phyloP scores from a whole-genome alignment of 2,797 vertebrate genomes.

The Melanotaenia boesemani region DNA sequence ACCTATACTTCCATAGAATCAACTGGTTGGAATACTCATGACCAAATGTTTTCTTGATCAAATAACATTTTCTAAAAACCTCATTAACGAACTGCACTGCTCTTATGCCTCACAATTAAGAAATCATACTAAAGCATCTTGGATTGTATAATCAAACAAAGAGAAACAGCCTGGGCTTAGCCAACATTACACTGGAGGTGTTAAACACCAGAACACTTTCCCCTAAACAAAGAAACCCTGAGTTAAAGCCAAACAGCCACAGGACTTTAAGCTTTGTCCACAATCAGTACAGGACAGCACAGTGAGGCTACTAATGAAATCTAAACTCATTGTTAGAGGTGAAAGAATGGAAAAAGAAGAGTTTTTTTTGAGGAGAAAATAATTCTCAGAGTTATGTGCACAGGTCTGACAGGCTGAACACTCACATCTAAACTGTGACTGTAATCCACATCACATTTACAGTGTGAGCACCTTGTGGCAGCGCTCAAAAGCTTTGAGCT shows the following conservation, averaged over 20 bases:
- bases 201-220: constrained; percentile 54
- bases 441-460: constrained; percentile 19
- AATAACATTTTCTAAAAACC: constrained; percentile 20
- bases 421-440: constrained; percentile 47
- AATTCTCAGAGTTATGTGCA: constrained; percentile 23
- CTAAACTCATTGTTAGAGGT: constrained; percentile 8
- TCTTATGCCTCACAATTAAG: neutral
- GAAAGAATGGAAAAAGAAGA: neutral
- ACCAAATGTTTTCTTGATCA: neutral
- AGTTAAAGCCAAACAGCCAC: constrained; percentile 36
- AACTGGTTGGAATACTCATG: neutral
- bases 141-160: neutral
- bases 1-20: neutral
- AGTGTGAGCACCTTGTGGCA: constrained; percentile 17
- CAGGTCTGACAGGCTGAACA: constrained; percentile 29
- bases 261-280: constrained; percentile 31
- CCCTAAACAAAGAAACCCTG: constrained; percentile 58
- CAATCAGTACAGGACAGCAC: constrained; percentile 4
- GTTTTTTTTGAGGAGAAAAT: constrained; percentile 8
- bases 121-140: neutral
- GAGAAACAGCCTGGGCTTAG: constrained; percentile 27
- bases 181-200: constrained; percentile 67
- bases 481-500: constrained; percentile 7
- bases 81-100: neutral
- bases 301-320: neutral